phyloP scores from a whole-genome alignment of 1,140 invertebrate genomes.

The Battus philenor region DNA sequence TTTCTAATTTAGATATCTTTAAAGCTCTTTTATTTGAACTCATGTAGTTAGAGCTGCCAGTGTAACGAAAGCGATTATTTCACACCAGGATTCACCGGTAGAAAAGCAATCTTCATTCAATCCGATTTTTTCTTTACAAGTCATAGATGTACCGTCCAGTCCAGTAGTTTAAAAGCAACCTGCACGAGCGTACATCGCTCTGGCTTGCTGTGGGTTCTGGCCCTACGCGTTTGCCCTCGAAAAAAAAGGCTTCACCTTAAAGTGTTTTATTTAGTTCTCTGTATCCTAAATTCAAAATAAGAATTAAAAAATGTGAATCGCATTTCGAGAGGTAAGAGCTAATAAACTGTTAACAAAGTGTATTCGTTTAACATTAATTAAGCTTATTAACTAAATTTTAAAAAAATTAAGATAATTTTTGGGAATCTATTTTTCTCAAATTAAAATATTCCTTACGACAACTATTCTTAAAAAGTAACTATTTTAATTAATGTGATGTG shows the following conservation, averaged over 20 bases:
- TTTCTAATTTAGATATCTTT: background rate
- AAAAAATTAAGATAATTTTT: too few species aligned
- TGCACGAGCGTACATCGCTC: constrained; percentile 30
- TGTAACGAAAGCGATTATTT: constrained; percentile 23
- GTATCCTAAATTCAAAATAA: too few species aligned
- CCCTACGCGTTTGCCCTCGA: constrained; percentile 20
- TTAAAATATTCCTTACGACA: background rate
- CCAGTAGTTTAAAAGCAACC: constrained; percentile 50
- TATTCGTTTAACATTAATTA: too few species aligned
- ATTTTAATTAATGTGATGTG: background rate
- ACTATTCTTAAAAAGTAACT: background rate
- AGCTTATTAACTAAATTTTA: too few species aligned
- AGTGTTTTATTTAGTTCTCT: too few species aligned
- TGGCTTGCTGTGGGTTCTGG: constrained; percentile 19
- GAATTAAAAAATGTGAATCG: too few species aligned
- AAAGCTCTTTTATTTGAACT: constrained; percentile 20
- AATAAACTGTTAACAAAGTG: too few species aligned
- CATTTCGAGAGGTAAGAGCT: too few species aligned
- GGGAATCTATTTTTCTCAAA: background rate
- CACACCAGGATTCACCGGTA: constrained; percentile 29
- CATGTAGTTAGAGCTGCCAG: too few species aligned
- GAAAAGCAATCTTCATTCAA: constrained; percentile 30
- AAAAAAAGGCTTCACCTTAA: too few species aligned
- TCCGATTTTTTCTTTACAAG: constrained; percentile 33
- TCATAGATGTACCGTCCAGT: constrained; percentile 36